Conservation (phyloP, 1,140 invertebrate genomes). For the Heliothis virescens region DNA sequence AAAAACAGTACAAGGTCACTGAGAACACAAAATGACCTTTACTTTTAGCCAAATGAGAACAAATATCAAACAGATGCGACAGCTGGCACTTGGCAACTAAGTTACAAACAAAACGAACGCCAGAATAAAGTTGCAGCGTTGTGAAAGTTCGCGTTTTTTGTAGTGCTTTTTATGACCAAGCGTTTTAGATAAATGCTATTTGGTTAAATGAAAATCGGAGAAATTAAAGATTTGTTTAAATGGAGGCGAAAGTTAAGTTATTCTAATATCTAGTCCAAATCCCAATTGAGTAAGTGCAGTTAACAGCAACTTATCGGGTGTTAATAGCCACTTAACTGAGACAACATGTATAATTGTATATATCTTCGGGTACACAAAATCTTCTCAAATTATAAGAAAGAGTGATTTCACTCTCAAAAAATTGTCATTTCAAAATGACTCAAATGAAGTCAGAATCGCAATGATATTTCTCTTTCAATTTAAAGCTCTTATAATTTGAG, state of each 20-base stretch:
- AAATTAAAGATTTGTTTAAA: not conserved
- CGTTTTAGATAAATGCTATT: not conserved
- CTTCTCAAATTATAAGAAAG: too few species aligned
- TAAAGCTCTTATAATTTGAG: not conserved
- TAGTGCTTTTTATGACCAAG: constrained; percentile 23
- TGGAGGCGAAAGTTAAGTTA: constrained; percentile 21
- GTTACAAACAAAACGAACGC: constrained; percentile 19
- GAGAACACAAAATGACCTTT: constrained; percentile 4
- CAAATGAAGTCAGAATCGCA: too few species aligned
- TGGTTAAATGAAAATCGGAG: constrained; percentile 8
- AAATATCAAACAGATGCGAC: constrained; percentile 21
- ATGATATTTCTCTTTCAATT: too few species aligned
- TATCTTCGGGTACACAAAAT: too few species aligned
- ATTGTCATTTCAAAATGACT: too few species aligned
- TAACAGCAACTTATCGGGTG: not conserved
- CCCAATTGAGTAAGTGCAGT: not conserved
- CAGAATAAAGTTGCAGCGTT: not conserved
- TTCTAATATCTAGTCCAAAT: not conserved
- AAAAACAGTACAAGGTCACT: constrained; percentile 9
- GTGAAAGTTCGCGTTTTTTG: constrained; percentile 27
- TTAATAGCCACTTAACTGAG: too few species aligned
- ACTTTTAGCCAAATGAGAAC: not conserved
- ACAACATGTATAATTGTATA: too few species aligned
- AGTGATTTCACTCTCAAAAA: too few species aligned
- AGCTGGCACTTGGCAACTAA: constrained; percentile 19